Percentiles rank a stretch among this genome's conserved stretches.
Evolutionary conservation across 2,113 vertebrate genomes (phyloP).

Genomic region (Gila orcuttii): DNA sequence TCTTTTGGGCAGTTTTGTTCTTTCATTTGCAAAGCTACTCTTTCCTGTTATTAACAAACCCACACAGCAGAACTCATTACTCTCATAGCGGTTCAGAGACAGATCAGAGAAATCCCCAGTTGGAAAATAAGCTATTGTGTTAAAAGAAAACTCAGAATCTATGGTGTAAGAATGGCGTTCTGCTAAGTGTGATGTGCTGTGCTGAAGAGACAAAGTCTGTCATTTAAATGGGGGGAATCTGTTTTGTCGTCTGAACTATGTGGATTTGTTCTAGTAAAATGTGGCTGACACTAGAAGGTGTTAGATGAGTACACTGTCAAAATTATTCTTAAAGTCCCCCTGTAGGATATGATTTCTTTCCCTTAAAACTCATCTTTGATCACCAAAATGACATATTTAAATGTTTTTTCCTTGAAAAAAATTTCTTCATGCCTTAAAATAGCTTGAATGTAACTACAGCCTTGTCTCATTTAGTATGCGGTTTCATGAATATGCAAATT

Average conservation of each 20-base stretch:
- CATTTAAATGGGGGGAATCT: not conserved
- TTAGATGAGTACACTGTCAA: not conserved
- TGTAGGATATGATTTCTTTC: too few relatives aligned
- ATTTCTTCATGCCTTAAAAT: too few relatives aligned
- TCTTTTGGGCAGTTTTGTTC: conserved; percentile 13
- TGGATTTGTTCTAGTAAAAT: not conserved
- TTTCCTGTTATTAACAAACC: conserved; percentile 25
- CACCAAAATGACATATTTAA: too few relatives aligned
- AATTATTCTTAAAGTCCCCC: too few relatives aligned
- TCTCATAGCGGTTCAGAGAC: not conserved
- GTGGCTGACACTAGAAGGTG: not conserved
- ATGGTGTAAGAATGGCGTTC: not conserved
- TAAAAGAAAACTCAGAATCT: not conserved
- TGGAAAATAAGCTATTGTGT: not conserved
- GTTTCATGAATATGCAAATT: too few relatives aligned
- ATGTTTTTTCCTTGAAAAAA: too few relatives aligned
- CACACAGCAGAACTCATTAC: conserved; percentile 32
- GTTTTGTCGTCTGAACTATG: not conserved
- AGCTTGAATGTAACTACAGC: too few relatives aligned
- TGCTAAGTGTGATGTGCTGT: not conserved
- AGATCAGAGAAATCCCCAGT: conserved; percentile 7
- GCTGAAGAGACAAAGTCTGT: not conserved
- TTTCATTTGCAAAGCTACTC: not conserved
- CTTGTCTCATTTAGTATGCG: too few relatives aligned
- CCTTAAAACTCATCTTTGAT: too few relatives aligned